Base-by-base conservation (phyloP, 2,888 invertebrate genomes). In the Scaptomyza flava region DNA sequence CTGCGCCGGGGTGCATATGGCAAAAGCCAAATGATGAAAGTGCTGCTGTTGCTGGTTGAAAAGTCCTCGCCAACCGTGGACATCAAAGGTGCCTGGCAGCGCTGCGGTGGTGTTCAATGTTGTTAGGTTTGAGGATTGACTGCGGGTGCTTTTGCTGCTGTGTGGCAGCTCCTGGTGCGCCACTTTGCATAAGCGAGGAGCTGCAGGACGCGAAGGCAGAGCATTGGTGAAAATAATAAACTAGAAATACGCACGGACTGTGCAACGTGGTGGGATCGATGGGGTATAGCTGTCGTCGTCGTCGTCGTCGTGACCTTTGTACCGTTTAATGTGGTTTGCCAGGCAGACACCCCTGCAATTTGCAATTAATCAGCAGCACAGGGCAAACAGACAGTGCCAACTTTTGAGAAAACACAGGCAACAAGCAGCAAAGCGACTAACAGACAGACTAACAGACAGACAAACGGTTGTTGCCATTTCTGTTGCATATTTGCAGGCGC, bases 1-100 rank as follows among this genome's bases (percentile, higher is more conserved):
- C 80, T 81, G 78, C 81, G 76, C 60, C 67, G 65, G 73, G 70
- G 78, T 76, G 76, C 78, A 85, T 83, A 83, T 83, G 83, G 85
- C 83, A 81, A 84, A 84, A 84, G 85, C 83, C 81, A 85, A 84
- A 85, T 83, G 85, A 83, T 85, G 79, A 84, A 84, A 83, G 81
- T 83, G 83, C 83, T 77, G 48, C 64, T 63, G 23, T 41, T 62
- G 65, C 30, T 51, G 52, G 68, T 46, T 53, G 14, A 14, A 51
- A 64, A 66, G 80, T 68, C 77, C 72, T 82, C 60, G 83, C 64
- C 68, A 54, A 62, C 66, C 65, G 63, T 63, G 74, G 74, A 82
- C 82, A 82, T 82, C 82, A 82, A 82, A 82, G 82, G 82, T 85
- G 82, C 81, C 63, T 77, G 72, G 68, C 69, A 59, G 60, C 63